Conservation (phyloP, 2,888 invertebrate species). For the Meta bourneti region DNA sequence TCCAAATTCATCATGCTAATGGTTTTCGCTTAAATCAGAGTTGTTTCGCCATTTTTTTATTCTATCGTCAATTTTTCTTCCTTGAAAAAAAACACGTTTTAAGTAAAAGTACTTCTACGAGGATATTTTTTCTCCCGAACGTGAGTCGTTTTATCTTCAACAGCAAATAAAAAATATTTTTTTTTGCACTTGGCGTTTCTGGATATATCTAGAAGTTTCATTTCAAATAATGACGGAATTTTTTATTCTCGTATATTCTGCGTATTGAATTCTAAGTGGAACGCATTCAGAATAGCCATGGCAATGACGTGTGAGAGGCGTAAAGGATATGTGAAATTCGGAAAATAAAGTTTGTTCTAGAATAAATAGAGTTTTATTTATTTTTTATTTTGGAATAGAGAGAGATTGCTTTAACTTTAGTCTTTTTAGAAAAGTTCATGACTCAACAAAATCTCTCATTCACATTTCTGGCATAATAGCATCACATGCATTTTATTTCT, state of each 20-base stretch:
- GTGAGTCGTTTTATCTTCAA: conserved; percentile 32
- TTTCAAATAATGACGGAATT: conserved; percentile 47
- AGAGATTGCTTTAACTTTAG: too few relatives aligned
- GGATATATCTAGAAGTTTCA: not conserved
- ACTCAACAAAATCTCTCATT: too few relatives aligned
- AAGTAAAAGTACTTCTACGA: not conserved
- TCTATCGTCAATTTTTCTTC: conserved; percentile 12
- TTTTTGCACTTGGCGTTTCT: not conserved
- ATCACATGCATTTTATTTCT: too few relatives aligned
- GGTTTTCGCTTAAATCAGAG: conserved; percentile 59
- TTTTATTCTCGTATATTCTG: not conserved
- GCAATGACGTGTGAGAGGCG: conserved; percentile 1
- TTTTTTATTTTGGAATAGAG: too few relatives aligned
- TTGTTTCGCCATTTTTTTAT: not conserved
- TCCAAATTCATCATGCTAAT: conserved; percentile 67
- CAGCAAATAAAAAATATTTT: conserved; percentile 11
- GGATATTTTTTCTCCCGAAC: not conserved
- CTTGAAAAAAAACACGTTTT: not conserved
- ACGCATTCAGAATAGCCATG: not conserved
- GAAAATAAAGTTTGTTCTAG: not conserved
- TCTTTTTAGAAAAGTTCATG: too few relatives aligned
- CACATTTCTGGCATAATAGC: too few relatives aligned
- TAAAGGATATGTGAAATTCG: not conserved
- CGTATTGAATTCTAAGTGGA: conserved; percentile 27
- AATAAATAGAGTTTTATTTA: not conserved